These are phyloP conservation scores for Pachycephus smyrnensis DNA, from an alignment of 2,888 invertebrate species.

Conservation along the genomic window DNA sequence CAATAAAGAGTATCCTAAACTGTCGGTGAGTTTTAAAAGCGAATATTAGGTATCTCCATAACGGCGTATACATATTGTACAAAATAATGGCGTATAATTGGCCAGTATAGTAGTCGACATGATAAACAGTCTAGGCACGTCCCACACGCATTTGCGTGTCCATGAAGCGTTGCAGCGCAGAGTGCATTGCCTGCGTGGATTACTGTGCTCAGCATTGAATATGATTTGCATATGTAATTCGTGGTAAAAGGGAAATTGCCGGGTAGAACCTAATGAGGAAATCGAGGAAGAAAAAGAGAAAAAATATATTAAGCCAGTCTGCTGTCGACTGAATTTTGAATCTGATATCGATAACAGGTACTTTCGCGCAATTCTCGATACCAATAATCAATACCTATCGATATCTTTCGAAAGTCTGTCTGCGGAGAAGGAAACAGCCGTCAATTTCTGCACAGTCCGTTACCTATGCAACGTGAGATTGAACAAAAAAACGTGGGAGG, in stretches of 20 bases:
- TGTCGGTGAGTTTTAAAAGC: not conserved
- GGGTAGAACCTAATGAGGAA: not conserved
- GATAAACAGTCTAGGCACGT: not conserved
- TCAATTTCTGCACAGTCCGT: not conserved
- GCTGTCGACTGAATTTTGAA: not conserved
- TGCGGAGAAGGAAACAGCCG: not conserved
- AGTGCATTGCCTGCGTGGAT: not conserved
- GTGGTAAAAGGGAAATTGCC: slow-evolving; percentile 1
- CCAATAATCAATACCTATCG: not conserved
- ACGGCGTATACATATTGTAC: not conserved
- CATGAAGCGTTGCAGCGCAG: not conserved
- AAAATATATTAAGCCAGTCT: not conserved
- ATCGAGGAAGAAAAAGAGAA: not conserved
- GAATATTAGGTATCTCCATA: not conserved
- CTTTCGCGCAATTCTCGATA: not conserved
- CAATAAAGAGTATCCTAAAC: not conserved
- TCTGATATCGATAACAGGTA: not conserved
- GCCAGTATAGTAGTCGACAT: not conserved
- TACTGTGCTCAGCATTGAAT: slow-evolving; percentile 1
- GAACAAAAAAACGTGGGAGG: not conserved
- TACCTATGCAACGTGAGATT: not conserved
- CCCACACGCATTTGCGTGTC: slow-evolving; percentile 7
- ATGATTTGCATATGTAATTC: not conserved
- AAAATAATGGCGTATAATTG: not conserved
- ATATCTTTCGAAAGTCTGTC: not conserved